Evolutionary conservation across 2,797 vertebrate genomes (phyloP), one percentile per base, ranked within the genome.

Genomic region (Squalus acanthias): DNA sequence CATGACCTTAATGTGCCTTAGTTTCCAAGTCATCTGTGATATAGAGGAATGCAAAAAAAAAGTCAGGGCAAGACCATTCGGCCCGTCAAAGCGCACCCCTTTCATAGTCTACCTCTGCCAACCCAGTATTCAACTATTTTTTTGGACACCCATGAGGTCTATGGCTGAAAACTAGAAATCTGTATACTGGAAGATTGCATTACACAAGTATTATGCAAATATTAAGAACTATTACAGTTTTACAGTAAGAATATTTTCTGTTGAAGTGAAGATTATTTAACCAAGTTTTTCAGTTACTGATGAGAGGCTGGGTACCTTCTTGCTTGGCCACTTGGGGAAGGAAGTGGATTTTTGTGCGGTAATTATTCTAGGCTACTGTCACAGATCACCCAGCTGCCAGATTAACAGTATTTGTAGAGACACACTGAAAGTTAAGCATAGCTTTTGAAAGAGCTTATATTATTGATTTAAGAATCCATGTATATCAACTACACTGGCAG

Each of bases 391-490:
- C 20, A 22, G 63, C 7, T 93, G 24, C 33, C 17, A 67, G 60
- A 93, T 93, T 39, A 93, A 93, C 26, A 29, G 88, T 93, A 67
- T 67, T 93, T 65, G 39, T n/a, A 93, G 91, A 20, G 15, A 67
- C 29, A 60, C 3, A 89, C 57, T 57, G 53, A 63, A 89, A 89
- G 26, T 89, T 60, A 33, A 60, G 13, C 67, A 1, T 39, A 39
- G 29, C 79, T 93, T 93, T 67, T 39, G 22, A 9, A 67, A 46
- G 33, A n/a, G n/a, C n/a, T 67, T 67, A 67, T 82, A 15, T 93
- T 93, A 93, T 93, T 92, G 89, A 92, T 65, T 39, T 93, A 69
- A 67, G 17, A 93, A 67, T 69, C 63, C 63, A 22, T 24, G 33
- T 93, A 3, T 46, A 13, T 9, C 12, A 93, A 39, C 63, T 20